Conservation (phyloP, 2,888 invertebrate genomes). For the Sinhomidia bicolor region DNA sequence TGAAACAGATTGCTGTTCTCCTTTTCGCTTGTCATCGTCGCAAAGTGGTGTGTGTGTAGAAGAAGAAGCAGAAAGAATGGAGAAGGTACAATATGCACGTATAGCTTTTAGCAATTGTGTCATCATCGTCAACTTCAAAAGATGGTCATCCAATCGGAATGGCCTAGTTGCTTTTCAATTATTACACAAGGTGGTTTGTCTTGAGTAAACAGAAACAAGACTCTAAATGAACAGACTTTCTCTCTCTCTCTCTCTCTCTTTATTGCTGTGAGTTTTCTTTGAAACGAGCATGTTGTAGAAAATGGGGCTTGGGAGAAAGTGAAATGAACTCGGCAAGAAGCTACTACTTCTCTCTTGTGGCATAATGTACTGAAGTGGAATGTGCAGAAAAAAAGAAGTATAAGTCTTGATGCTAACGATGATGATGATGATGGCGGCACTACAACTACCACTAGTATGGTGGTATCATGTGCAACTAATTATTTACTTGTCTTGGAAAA, state of each 20-base stretch:
- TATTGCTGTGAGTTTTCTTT: too few relatives aligned
- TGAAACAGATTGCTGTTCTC: too few relatives aligned
- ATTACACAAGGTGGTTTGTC: not conserved
- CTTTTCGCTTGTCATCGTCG: too few relatives aligned
- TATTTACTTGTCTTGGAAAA: too few relatives aligned
- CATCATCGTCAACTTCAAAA: not conserved
- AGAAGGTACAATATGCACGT: too few relatives aligned
- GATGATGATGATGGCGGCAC: not conserved
- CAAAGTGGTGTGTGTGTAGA: too few relatives aligned
- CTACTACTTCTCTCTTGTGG: not conserved
- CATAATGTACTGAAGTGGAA: not conserved
- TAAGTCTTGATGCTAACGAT: not conserved
- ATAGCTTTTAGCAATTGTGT: too few relatives aligned
- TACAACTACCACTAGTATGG: too few relatives aligned
- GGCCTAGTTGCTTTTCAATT: not conserved
- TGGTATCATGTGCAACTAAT: constrained; percentile 43
- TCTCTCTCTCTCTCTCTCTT: too few relatives aligned
- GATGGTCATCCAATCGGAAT: not conserved
- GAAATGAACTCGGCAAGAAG: not conserved
- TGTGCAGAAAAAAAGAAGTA: not conserved
- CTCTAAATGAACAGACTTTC: not conserved
- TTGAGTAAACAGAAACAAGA: not conserved
- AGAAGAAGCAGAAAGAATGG: too few relatives aligned
- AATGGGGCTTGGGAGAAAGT: constrained; percentile 13
- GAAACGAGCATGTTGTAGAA: not conserved